Evolutionary conservation across 2,888 invertebrate genomes (phyloP), one percentile per base, ranked within the genome.

Genomic region (Coleophora deauratella): DNA sequence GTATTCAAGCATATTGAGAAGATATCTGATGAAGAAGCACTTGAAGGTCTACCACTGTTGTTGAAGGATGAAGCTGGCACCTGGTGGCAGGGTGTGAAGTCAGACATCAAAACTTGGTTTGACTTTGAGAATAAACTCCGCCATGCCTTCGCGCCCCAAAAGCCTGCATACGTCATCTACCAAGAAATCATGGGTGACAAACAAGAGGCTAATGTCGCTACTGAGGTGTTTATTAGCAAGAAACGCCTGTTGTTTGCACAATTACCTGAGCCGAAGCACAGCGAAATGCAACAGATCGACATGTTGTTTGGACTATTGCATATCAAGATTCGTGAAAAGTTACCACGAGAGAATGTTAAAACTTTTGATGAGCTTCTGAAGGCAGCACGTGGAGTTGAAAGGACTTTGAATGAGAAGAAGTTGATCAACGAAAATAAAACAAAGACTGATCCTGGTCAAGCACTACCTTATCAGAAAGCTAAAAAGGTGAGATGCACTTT

Each of bases 401-500:
- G 11, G 11, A 11, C 11, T 12, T 12, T 33, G 3, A 3, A 6
- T 11, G 33, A 33, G 12, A 33, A 33, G 11, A 11, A 33, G 8
- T 3, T n/a, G 2, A 31, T 31, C 8, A 31, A 3, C 3, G 31
- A 31, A 6, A 9, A 3, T 31, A n/a, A 31, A 31, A 31, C 31
- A n/a, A 31, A 9, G 31, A 31, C 3, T 9, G 8, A 3, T 31
- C 9, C 9, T n/a, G 31, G 9, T n/a, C 31, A n/a, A n/a, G n/a
- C 9, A 31, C 31, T 9, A 6, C 21, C 21, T 6, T 21, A 3
- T 6, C 21, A 21, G 6, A 21, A 21, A 31, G 4, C 10, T 6
- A n/a, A n/a, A 3, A 31, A n/a, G 31, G 2, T 31, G 4, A 37
- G 28, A 37, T 36, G 27, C 57, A 61, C 10, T 9, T 31, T n/a